A percentile compares a stretch with the other conserved stretches of the same genome.
These are phyloP conservation scores for Aptenodytes forsteri DNA, from an alignment of 2,113 vertebrate species.

Conservation along the genomic window DNA sequence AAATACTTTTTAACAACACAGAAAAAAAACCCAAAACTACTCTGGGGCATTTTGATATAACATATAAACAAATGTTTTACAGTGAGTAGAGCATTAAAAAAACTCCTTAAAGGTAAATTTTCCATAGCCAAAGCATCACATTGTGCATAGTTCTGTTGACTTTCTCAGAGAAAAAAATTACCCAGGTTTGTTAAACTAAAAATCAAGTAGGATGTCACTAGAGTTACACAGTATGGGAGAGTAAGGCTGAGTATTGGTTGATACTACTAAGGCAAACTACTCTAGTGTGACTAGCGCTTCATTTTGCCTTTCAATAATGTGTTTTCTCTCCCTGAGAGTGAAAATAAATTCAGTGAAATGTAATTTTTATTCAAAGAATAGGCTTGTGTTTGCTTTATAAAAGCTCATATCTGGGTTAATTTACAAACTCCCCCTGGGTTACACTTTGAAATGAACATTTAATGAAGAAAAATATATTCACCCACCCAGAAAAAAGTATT, in stretches of 20 bases:
- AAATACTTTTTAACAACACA: background rate
- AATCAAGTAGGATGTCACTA: background rate
- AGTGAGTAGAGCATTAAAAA: background rate
- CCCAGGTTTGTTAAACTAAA: background rate
- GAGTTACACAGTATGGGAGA: background rate
- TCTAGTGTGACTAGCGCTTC: background rate
- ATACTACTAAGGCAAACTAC: background rate
- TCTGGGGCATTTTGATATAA: background rate
- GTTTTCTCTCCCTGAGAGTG: background rate
- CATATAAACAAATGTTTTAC: background rate
- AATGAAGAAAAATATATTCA: constrained; percentile 44
- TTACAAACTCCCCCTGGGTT: background rate
- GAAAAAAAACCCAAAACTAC: background rate
- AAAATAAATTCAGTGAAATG: background rate
- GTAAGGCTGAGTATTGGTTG: background rate
- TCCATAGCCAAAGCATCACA: background rate
- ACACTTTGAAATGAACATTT: constrained; percentile 38
- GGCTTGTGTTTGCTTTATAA: background rate
- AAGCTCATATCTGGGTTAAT: constrained; percentile 34
- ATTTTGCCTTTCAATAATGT: background rate
- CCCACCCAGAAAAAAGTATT: background rate
- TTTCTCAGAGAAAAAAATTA: background rate
- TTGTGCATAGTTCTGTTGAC: background rate
- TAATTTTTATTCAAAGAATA: constrained; percentile 29
- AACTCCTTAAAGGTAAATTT: background rate